phyloP scores from a whole-genome alignment of 2,888 invertebrate genomes.

The Trissolcus brochymenae region DNA sequence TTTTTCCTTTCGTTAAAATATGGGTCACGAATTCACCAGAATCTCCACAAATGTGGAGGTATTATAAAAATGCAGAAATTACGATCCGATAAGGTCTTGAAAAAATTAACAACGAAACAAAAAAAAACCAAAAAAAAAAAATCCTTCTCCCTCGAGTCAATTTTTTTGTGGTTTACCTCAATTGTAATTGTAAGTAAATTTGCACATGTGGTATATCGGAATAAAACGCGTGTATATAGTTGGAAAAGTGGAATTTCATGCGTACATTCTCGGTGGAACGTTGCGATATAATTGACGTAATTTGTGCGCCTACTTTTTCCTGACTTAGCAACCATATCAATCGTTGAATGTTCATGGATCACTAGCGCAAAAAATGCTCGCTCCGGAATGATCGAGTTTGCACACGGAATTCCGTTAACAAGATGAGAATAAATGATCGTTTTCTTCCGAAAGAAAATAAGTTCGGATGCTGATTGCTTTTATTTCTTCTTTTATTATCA shows the following conservation, averaged over 20 bases:
- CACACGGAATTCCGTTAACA: conserved; percentile 20
- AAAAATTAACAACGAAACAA: not conserved
- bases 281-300: conserved; percentile 48
- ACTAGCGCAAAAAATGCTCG: conserved; percentile 31
- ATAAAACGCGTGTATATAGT: not conserved
- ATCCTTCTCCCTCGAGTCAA: not conserved
- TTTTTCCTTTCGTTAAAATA: conserved; percentile 10
- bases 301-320: conserved; percentile 31
- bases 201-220: not conserved
- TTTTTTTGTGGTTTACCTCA: not conserved
- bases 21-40: conserved; percentile 22
- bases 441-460: not conserved
- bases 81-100: not conserved
- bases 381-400: conserved; percentile 20
- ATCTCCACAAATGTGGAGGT: not conserved
- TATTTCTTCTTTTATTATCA: not conserved
- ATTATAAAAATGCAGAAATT: not conserved
- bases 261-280: conserved; percentile 32
- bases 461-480: not conserved
- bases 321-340: conserved; percentile 36
- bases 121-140: not conserved
- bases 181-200: no score
- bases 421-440: conserved; percentile 1
- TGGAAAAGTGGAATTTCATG: conserved; percentile 41
- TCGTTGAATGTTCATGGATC: conserved; percentile 37